These are phyloP conservation scores for Clepsis dumicolana DNA, from an alignment of 2,888 invertebrate species.

Conservation along the genomic window DNA sequence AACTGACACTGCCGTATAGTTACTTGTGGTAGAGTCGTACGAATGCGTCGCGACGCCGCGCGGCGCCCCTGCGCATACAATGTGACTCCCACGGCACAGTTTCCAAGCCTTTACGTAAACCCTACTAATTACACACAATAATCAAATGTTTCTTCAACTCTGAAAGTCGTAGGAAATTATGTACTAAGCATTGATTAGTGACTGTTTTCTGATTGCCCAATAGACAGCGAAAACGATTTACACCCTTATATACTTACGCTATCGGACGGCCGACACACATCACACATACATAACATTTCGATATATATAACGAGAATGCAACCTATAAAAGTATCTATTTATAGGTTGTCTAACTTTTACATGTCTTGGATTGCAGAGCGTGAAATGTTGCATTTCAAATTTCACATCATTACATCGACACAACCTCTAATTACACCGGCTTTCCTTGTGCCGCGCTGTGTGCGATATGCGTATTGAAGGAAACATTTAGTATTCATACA, in stretches of 20 bases:
- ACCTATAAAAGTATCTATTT: not conserved
- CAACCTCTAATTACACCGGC: not conserved
- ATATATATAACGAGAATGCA: not conserved
- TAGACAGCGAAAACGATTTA: not conserved
- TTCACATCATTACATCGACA: slow-evolving; percentile 16
- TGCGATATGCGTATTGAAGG: slow-evolving; percentile 1
- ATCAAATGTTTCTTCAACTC: slow-evolving; percentile 66
- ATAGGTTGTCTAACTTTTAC: not conserved
- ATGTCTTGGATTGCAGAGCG: not conserved
- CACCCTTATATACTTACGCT: not conserved
- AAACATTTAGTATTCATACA: slow-evolving; percentile 7
- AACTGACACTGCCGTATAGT: slow-evolving; percentile 50
- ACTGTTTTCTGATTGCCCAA: slow-evolving; percentile 35
- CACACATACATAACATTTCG: not conserved
- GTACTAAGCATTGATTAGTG: slow-evolving; percentile 42
- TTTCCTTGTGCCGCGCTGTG: slow-evolving; percentile 8
- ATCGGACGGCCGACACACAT: not conserved
- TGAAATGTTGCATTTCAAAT: slow-evolving; percentile 2
- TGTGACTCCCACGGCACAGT: slow-evolving; percentile 79
- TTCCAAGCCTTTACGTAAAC: slow-evolving; percentile 83
- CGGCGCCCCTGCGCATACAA: slow-evolving; percentile 58
- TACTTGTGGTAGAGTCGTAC: slow-evolving; percentile 2
- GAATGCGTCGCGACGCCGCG: slow-evolving; percentile 14
- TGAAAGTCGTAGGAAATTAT: slow-evolving; percentile 56
- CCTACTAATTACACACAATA: slow-evolving; percentile 73